A percentile compares a stretch with the other conserved stretches of the same genome.
Evolutionary conservation across 1,140 invertebrate species (phyloP).

Genomic region (Orchestia grillus): DNA sequence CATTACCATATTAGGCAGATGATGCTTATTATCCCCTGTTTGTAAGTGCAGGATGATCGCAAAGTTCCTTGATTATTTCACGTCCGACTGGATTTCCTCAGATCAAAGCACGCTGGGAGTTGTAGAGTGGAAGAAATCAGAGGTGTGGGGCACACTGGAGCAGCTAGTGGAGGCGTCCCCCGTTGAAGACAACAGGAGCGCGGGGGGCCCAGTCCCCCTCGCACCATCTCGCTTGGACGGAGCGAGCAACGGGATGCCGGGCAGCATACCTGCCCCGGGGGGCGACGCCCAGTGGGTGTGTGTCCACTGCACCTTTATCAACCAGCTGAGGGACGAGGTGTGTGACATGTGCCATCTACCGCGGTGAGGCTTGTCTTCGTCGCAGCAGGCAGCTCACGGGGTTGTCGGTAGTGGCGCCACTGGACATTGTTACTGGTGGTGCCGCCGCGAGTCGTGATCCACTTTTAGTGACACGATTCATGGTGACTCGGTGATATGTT

Average conservation of each 20-base stretch:
- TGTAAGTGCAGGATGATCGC: no score
- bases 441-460: neutral
- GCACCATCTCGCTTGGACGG: neutral
- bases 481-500: neutral
- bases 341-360: slow-evolving; percentile 96
- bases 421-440: neutral
- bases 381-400: neutral
- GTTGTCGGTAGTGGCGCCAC: neutral
- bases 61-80: neutral
- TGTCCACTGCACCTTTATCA: slow-evolving; percentile 92
- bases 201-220: neutral
- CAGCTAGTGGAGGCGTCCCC: slow-evolving; percentile 82
- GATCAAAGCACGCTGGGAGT: slow-evolving; percentile 77
- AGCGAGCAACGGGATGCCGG: neutral
- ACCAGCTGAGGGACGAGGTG: slow-evolving; percentile 78
- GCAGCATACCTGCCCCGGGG: neutral
- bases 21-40: no score
- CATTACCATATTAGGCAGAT: no score
- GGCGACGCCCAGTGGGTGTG: slow-evolving; percentile 82
- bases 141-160: slow-evolving; percentile 91
- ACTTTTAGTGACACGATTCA: neutral
- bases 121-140: slow-evolving; percentile 82
- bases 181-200: slow-evolving; percentile 67
- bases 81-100: neutral
- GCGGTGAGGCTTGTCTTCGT: slow-evolving; percentile 58